These are phyloP conservation scores for Triplophysa siluroides DNA, from an alignment of 2,113 vertebrate genomes.

Conservation along the genomic window DNA sequence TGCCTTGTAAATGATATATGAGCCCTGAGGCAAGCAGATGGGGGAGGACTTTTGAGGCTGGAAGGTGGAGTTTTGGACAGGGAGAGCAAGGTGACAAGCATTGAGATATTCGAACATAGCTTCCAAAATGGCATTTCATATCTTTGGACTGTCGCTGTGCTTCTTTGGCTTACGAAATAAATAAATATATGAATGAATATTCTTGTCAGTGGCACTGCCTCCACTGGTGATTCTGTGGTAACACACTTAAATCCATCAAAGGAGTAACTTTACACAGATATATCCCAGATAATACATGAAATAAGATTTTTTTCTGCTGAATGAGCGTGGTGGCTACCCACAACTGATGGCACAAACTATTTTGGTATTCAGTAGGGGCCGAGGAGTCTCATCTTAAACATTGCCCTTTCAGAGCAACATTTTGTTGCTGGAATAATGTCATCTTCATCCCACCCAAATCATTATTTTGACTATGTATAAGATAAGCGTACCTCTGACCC, in stretches of 20 bases:
- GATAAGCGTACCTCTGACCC: constrained; percentile 3
- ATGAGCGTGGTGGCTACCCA: neutral
- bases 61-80: constrained; percentile 8
- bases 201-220: neutral
- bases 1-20: constrained; percentile 9
- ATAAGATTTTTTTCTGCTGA: neutral
- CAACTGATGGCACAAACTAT: constrained; percentile 24
- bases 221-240: no score
- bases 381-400: constrained; percentile 17
- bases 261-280: neutral
- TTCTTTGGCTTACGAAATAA: neutral
- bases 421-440: constrained; percentile 1
- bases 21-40: constrained; percentile 6
- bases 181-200: neutral
- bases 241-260: neutral
- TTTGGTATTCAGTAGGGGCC: constrained; percentile 1
- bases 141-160: neutral
- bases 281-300: neutral
- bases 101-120: neutral
- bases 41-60: constrained; percentile 13
- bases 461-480: neutral
- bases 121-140: constrained; percentile 9
- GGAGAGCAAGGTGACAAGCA: neutral
- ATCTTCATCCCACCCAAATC: neutral
- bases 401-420: neutral